Conservation (phyloP, 2,888 invertebrate species). For the Mythimna ferrago region DNA sequence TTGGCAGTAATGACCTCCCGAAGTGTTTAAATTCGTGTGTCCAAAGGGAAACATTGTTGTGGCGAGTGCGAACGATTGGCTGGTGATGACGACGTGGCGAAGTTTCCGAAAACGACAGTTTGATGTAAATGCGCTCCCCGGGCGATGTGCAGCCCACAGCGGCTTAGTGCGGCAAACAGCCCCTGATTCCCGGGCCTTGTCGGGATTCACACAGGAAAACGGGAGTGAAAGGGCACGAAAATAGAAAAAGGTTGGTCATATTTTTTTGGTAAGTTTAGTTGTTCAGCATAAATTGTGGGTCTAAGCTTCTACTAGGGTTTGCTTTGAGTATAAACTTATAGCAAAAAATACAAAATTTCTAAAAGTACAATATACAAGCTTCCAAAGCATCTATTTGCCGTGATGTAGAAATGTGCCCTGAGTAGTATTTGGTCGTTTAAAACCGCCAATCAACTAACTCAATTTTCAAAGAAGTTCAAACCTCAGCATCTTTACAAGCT, state of each 20-base stretch:
- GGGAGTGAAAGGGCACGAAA: slow-evolving; percentile 6
- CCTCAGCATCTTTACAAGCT: slow-evolving; percentile 4
- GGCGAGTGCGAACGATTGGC: slow-evolving; percentile 58
- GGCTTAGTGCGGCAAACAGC: slow-evolving; percentile 44
- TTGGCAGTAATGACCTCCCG: slow-evolving; percentile 13
- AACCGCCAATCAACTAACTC: background rate
- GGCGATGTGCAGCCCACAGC: slow-evolving; percentile 66
- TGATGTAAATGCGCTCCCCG: slow-evolving; percentile 84
- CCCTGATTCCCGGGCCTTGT: slow-evolving; percentile 29
- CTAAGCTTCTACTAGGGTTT: background rate
- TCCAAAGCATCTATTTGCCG: background rate
- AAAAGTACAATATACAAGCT: background rate
- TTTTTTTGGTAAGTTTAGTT: background rate
- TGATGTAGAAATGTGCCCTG: background rate
- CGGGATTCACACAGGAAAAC: slow-evolving; percentile 29
- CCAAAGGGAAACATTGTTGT: slow-evolving; percentile 68
- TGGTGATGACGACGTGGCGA: slow-evolving; percentile 70
- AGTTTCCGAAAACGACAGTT: slow-evolving; percentile 80
- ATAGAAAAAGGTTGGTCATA: background rate
- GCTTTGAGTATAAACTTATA: background rate
- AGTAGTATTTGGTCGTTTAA: background rate
- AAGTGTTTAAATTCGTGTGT: slow-evolving; percentile 44
- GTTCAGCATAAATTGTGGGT: slow-evolving; percentile 1
- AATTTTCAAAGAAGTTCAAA: background rate
- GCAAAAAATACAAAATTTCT: background rate